Base-by-base conservation (phyloP, 2,888 invertebrate genomes). In the Machimus rusticus region DNA sequence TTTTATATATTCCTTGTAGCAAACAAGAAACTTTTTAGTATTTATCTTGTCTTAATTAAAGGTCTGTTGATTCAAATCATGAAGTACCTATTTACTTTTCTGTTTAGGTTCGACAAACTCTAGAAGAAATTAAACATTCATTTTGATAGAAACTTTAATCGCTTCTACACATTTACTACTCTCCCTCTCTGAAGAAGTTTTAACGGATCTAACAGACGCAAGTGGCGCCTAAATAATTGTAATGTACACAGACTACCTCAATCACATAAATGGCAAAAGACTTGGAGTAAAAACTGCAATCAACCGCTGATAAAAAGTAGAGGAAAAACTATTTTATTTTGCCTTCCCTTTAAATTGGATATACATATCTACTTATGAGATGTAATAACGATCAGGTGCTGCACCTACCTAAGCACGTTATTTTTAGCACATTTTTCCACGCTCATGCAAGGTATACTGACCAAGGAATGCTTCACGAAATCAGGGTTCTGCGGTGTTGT, bases 351-450 rank as follows among this genome's bases (percentile, higher is more conserved):
- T 19, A 57, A 57, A 57, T 57, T 66, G 66, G 19, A 66, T 23
- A 66, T 66, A 66, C 28, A 66, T 66, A 66, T 8, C 66, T 66
- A 23, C 28, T 66, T 66, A 66, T 66, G 66, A 66, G 66, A 66
- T 66, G 66, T 66, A 66, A 66, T 66, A 66, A 66, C 66, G 66
- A 66, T 66, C 66, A 66, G 66, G 66, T 66, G 66, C 51, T 81
- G 81, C 81, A 81, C 81, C 81, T 81, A 81, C 81, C 81, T 81
- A 81, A 55, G 76, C 66, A 66, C 39, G 81, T 81, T 81, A 81
- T 81, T 81, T 81, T 81, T 81, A 81, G 81, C 55, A 81, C 46
- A 81, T 46, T 19, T 78, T 78, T 55, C 31, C 55, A 46, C 51
- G 51, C 31, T 55, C 28, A 81, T 19, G 31, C 51, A 55, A 31